Percentiles rank a stretch among this genome's conserved stretches.
phyloP scores from a whole-genome alignment of 2,113 vertebrate genomes.

The Tor tambroides region DNA sequence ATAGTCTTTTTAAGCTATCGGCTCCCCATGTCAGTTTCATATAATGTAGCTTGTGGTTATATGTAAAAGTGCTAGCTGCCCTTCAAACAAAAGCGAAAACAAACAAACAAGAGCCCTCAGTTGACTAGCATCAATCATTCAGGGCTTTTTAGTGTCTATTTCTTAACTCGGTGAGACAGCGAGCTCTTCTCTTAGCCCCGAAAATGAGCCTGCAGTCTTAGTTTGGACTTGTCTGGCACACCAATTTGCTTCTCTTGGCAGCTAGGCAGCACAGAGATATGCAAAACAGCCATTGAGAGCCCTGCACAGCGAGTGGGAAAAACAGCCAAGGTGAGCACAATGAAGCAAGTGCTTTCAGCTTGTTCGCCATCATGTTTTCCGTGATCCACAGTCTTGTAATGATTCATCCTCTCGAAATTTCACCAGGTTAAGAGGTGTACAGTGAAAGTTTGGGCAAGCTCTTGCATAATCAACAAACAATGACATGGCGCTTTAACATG shows the following conservation, averaged over 20 bases:
- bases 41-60: neutral
- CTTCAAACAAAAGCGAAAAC: slow-evolving; percentile 8
- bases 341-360: slow-evolving; percentile 43
- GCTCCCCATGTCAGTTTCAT: neutral
- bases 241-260: slow-evolving; percentile 60
- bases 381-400: neutral
- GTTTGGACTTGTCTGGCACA: slow-evolving; percentile 60
- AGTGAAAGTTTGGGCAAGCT: neutral
- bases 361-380: slow-evolving; percentile 3
- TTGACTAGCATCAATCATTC: neutral
- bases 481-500: neutral
- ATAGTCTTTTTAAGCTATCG: neutral
- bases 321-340: slow-evolving; percentile 54
- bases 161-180: slow-evolving; percentile 26
- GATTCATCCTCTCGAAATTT: neutral
- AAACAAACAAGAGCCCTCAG: slow-evolving; percentile 1
- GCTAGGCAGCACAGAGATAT: slow-evolving; percentile 50
- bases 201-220: slow-evolving; percentile 49
- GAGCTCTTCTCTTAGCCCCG: slow-evolving; percentile 27
- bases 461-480: neutral
- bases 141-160: slow-evolving; percentile 11
- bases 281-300: slow-evolving; percentile 56
- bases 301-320: slow-evolving; percentile 51
- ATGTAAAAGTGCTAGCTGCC: slow-evolving; percentile 13
- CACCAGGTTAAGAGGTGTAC: neutral